Percentiles rank a stretch among this genome's conserved stretches.
phyloP scores from a whole-genome alignment of 2,888 invertebrate genomes.

The Teinopalpus imperialis region DNA sequence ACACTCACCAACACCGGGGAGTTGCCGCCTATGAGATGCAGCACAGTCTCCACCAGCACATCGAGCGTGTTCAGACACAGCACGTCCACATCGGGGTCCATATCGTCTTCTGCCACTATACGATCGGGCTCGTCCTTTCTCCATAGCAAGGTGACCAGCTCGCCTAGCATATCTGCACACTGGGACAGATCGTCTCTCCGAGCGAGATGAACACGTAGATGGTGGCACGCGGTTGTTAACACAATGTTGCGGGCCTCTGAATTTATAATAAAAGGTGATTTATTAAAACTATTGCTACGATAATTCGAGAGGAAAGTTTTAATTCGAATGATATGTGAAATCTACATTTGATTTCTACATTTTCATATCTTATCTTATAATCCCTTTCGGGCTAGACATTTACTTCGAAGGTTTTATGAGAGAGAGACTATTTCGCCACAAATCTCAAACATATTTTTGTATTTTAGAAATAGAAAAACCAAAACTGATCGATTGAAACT shows the following conservation, averaged over 20 bases:
- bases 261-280: constrained; percentile 6
- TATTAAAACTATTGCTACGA: no score
- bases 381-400: no score
- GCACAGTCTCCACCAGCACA: constrained; percentile 92
- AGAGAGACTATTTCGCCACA: no score
- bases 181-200: constrained; percentile 91
- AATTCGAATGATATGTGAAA: no score
- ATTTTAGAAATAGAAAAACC: no score
- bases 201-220: constrained; percentile 90
- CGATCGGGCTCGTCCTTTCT: constrained; percentile 70
- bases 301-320: no score
- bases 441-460: no score
- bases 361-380: no score
- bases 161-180: constrained; percentile 93
- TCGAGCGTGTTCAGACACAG: constrained; percentile 90
- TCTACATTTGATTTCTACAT: no score
- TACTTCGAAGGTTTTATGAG: no score
- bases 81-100: constrained; percentile 89
- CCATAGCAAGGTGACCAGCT: constrained; percentile 86
- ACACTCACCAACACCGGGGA: constrained; percentile 85
- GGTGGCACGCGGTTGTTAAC: constrained; percentile 91
- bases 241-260: constrained; percentile 92
- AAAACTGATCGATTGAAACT: no score
- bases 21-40: constrained; percentile 90
- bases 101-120: constrained; percentile 61